Percentiles rank a stretch among this genome's conserved stretches.
phyloP scores from a whole-genome alignment of 1,140 invertebrate species.

The Drosophila fuyamai region DNA sequence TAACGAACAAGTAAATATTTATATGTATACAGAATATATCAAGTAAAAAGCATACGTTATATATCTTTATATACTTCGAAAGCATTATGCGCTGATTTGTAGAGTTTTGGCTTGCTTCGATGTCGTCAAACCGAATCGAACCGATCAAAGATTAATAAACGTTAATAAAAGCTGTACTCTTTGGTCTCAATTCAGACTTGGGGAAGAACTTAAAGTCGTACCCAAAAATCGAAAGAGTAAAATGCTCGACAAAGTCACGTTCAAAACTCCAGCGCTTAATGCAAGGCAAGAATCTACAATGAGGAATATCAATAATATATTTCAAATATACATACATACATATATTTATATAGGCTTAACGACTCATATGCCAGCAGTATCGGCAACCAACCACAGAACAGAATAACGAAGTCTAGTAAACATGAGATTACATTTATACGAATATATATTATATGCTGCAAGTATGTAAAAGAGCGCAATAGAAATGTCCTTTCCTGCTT shows the following conservation, averaged over 20 bases:
- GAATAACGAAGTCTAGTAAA: conserved; percentile 46
- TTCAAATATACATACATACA: conserved; percentile 59
- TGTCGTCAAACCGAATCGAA: conserved; percentile 9
- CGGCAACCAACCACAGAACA: conserved; percentile 10
- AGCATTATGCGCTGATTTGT: conserved; percentile 60
- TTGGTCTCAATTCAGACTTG: conserved; percentile 22
- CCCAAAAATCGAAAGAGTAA: conserved; percentile 9
- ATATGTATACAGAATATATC: conserved; percentile 71
- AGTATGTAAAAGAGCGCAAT: conserved; percentile 41
- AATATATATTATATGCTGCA: conserved; percentile 52
- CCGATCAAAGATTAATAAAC: conserved; percentile 32
- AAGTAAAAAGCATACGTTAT: conserved; percentile 44
- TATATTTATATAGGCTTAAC: conserved; percentile 53
- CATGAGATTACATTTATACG: conserved; percentile 51
- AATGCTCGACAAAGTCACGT: conserved; percentile 1
- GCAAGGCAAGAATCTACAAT: conserved; percentile 50
- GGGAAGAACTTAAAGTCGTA: conserved; percentile 48
- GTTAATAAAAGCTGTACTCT: conserved; percentile 21
- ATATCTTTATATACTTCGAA: conserved; percentile 51
- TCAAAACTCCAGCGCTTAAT: conserved; percentile 62
- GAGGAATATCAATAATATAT: conserved; percentile 68
- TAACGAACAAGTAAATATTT: conserved; percentile 77
- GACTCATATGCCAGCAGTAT: conserved; percentile 26
- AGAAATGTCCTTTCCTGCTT: conserved; percentile 58
- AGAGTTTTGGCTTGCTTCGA: conserved; percentile 52